Evolutionary conservation across 64 coral and sea anemone genomes (phyloP).

Genomic region (Catalaphyllia jardinei): DNA sequence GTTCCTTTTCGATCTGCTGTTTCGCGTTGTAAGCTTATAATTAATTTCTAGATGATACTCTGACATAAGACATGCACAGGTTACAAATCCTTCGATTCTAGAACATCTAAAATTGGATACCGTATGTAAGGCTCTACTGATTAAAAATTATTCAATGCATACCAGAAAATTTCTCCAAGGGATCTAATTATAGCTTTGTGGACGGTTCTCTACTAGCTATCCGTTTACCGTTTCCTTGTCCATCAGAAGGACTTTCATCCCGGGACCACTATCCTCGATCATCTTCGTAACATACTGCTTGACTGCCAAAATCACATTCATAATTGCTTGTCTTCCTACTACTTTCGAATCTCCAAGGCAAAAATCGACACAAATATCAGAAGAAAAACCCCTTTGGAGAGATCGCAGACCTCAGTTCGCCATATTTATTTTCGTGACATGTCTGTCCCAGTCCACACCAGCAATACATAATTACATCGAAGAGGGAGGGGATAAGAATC

Average conservation of each 20-base stretch:
- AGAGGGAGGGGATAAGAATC: no score
- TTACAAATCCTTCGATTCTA: no score
- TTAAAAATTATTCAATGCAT: no score
- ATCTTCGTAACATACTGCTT: constrained; percentile 98
- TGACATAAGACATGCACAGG: no score
- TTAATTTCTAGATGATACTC: no score
- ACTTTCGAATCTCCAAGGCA: neutral
- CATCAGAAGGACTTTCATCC: constrained; percentile 98
- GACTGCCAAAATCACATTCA: constrained; percentile 98
- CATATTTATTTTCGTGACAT: constrained; percentile 72
- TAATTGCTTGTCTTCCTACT: constrained; percentile 2
- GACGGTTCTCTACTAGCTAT: neutral
- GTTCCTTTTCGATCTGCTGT: no score
- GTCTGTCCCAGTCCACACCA: constrained; percentile 25
- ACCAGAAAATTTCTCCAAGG: no score
- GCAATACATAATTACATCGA: neutral
- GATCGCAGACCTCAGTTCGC: constrained; percentile 52
- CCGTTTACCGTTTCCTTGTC: constrained; percentile 94
- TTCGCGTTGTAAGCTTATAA: no score
- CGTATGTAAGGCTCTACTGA: no score
- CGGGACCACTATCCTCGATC: constrained; percentile 85
- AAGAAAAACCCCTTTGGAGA: neutral
- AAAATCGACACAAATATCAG: neutral
- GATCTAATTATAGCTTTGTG: no score
- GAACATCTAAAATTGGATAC: no score